These are phyloP conservation scores for Nineta flava DNA, from an alignment of 2,888 invertebrate genomes.

Conservation along the genomic window DNA sequence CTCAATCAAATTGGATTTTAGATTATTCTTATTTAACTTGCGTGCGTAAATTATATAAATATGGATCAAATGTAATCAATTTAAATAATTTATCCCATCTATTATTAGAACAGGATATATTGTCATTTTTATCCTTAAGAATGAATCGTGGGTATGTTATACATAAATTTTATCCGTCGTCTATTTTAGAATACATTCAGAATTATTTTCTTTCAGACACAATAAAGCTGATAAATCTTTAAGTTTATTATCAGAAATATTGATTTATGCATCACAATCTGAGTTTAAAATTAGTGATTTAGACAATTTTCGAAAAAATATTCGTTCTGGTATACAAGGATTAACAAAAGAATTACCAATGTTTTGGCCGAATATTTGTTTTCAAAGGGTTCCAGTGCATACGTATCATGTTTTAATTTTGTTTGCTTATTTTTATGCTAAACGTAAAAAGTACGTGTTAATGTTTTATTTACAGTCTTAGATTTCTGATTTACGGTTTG, in stretches of 20 bases:
- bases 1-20: neutral
- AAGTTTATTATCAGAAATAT: neutral
- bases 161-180: too few species aligned
- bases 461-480: too few species aligned
- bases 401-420: neutral
- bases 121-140: neutral
- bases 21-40: constrained; percentile 1
- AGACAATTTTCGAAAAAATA: neutral
- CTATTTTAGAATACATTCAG: too few species aligned
- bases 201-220: neutral
- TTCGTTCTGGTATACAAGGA: neutral
- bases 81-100: neutral
- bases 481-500: too few species aligned
- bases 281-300: constrained; percentile 1
- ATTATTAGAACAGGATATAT: neutral
- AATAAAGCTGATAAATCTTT: neutral
- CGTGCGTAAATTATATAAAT: constrained; percentile 2
- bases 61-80: neutral
- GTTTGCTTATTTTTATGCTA: constrained; percentile 2
- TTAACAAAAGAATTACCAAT: neutral
- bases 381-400: neutral
- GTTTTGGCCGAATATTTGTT: neutral
- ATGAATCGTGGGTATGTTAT: too few species aligned
- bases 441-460: neutral
- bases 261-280: neutral